Base-by-base conservation (phyloP, 2,888 invertebrate genomes). In the Azorinus chamasolen region DNA sequence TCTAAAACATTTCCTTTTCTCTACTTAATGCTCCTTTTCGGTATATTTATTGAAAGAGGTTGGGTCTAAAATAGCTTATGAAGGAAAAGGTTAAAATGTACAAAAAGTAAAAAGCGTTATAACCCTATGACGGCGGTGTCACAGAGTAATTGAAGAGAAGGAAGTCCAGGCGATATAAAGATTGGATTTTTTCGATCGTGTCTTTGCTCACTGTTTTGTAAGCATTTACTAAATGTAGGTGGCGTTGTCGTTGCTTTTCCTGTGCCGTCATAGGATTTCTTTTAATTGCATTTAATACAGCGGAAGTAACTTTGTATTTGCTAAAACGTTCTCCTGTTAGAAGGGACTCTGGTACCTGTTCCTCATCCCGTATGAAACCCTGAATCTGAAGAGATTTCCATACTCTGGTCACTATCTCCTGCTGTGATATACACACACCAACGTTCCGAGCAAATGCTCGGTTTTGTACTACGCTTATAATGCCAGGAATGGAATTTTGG, bases 301-400 rank as follows among this genome's bases (percentile, higher is more conserved):
- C 53, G 5, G 51, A 39, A 6, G 61, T 62, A 1, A 76, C 62
- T 27, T 63, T 45, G 1, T 25, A 16, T 24, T 51, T 57, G 25
- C 43, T 37, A 50, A 71, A 71, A n/a, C 1, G 48, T 24, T 32
- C 41, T 24, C 22, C 41, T 1, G 32, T 45, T 1, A 46, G 45
- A 22, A 69, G 8, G 6, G 39, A 24, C 12, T 22, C 32, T 1
- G 74, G 74, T 27, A 63, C 8, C 18, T 53, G 32, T 22, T 41
- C 50, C 10, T 58, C 32, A 24, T 65, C 69, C 45, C 73, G 69
- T 25, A 80, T 72, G 61, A 65, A 76, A 24, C 80, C 80, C 51
- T 80, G 80, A 27, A 80, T 80, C 55, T 80, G 80, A 18, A 80
- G 76, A 8, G 80, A 54, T 51, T 73, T 76, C 80, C 80, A 80